Base-by-base conservation (phyloP, 2,797 vertebrate genomes). In the Propithecus perrieri region DNA sequence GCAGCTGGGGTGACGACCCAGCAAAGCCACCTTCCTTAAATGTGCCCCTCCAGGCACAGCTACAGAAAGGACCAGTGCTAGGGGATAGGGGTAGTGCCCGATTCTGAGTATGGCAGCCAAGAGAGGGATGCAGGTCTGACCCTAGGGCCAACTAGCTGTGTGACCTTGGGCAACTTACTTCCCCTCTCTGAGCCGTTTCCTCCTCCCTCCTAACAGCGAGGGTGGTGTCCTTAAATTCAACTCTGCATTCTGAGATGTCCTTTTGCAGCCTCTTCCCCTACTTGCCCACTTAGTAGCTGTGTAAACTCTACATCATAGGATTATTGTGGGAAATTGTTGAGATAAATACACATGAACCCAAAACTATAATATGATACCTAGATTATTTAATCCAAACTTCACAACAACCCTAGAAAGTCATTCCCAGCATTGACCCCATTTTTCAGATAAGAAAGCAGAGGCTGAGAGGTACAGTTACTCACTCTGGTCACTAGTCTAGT, bases 21-120 rank as follows among this genome's bases (percentile, higher is more conserved):
- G 69, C 67, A 85, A 89, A 87, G 88, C 69, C 81, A 81, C 76
- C 72, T 69, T 84, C 80, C 90, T 38, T 86, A 33, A 67, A 78
- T 11, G 91, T 33, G n/a, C 65, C 81, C 65, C 33, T 22, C 33
- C 2, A 5, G 48, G 72, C 53, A n/a, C 13, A 3, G 74, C 46
- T 35, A 11, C 7, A 28, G 28, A 50, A 74, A 74, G 22, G 13
- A 18, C n/a, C 20, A 3, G 43, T 22, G 63, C 48, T 57, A 17
- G 17, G 74, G 35, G n/a, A 1, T 14, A n/a, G 5, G 33, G n/a
- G 9, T 50, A 87, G 61, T 2, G 41, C 30, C 14, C 20, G 78
- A 38, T 48, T 9, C 78, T 1, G 4, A 30, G 50, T n/a, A 4
- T 2, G 33, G n/a, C 30, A 35, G 53, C 24, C 78, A 57, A 3